Base-by-base conservation (phyloP, 2,888 invertebrate genomes). In the Lysandra coridon region DNA sequence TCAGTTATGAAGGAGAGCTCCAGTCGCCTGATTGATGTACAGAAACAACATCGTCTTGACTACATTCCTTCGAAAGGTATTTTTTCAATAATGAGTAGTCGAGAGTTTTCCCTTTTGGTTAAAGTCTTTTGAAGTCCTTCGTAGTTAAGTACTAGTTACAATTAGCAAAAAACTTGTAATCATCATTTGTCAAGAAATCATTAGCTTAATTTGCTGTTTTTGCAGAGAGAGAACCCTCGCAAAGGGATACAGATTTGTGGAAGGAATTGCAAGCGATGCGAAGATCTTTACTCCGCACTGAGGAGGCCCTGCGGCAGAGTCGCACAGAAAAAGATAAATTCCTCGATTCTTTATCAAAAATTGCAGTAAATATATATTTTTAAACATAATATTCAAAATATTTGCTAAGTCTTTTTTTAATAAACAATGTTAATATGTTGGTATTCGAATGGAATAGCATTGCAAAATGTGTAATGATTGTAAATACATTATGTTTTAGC, bases 251-350 rank as follows among this genome's bases (percentile, higher is more conserved):
- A 0, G 92, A 93, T 76, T 86, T 95, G 81, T 95, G 92, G 91
- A 92, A 92, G 83, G 95, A 95, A 80, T 86, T 95, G 17, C 92
- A 95, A 85, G 87, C 85, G 23, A 88, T 92, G 0, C 87, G 90
- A 73, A 84, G 85, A 5, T 87, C 90, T 0, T 83, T 95, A 44
- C 85, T 87, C 1, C 87, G 87, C 6, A 89, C 92, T 1, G 93
- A 92, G 81, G 91, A 94, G 80, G 91, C 92, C 79, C 84, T 95
- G 4, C 85, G 87, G 1, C 90, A 91, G 81, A 87, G 94, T 81
- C 88, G 92, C 74, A 88, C 88, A 4, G 95, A 95, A 80, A 95
- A 95, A 82, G 94, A 95, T 17, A 92, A 88, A 74, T 94, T 95
- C 82, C 86, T 95, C 78, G 88, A 90, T 80, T 90, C 94, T 2